These are phyloP conservation scores for Sphaeramia orbicularis DNA, from an alignment of 2,797 vertebrate species.

Conservation along the genomic window DNA sequence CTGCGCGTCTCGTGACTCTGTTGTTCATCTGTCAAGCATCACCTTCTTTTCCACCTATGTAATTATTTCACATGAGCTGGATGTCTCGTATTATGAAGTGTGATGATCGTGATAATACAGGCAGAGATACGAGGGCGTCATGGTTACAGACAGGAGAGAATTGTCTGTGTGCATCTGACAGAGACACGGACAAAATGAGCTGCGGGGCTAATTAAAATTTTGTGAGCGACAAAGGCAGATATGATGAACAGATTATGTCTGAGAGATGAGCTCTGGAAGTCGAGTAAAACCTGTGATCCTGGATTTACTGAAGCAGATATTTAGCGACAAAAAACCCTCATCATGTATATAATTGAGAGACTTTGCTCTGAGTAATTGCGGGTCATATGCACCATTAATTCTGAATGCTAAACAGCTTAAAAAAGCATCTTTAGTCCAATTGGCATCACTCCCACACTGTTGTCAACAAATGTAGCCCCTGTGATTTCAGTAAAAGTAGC, in stretches of 20 bases:
- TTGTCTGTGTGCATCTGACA: conserved; percentile 5
- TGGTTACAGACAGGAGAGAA: conserved; percentile 34
- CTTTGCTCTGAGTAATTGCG: conserved; percentile 27
- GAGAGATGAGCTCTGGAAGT: conserved; percentile 1
- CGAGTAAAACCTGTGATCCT: neutral
- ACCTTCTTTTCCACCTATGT: conserved; percentile 1
- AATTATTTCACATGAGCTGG: conserved; percentile 15
- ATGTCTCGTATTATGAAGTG: conserved; percentile 16
- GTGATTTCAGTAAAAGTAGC: conserved; percentile 15
- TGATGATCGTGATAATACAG: conserved; percentile 38
- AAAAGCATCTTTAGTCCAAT: conserved; percentile 37
- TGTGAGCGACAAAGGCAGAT: neutral
- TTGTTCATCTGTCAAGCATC: neutral
- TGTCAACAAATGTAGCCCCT: conserved; percentile 8
- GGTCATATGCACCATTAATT: conserved; percentile 23
- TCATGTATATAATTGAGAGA: conserved; percentile 4
- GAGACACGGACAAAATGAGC: conserved; percentile 21
- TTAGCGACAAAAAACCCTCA: conserved; percentile 24
- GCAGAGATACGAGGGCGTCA: conserved; percentile 36
- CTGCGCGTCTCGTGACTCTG: conserved; percentile 44
- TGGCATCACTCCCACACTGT: conserved; percentile 21
- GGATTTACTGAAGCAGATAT: conserved; percentile 14
- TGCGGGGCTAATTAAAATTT: conserved; percentile 19
- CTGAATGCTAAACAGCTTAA: conserved; percentile 43
- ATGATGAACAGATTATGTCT: conserved; percentile 8